Conservation (phyloP, 2,113 vertebrate species). For the Leuciscus idus region DNA sequence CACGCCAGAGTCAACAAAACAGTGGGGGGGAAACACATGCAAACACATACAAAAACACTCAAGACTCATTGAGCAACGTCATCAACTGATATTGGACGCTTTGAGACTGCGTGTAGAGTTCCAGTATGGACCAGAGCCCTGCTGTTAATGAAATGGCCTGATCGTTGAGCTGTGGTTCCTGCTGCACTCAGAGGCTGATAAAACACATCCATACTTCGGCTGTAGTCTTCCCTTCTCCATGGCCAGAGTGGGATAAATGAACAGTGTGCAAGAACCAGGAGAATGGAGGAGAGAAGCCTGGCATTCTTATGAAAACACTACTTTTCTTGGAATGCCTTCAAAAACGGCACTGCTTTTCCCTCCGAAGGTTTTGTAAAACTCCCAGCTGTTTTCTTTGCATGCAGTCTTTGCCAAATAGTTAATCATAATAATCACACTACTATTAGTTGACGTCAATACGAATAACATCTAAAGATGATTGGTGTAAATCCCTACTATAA, state of each 20-base stretch:
- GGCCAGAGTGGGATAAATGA: constrained; percentile 10
- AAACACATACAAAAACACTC: constrained; percentile 18
- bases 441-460: constrained; percentile 69
- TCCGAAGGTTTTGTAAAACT: constrained; percentile 53
- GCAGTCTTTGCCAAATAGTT: constrained; percentile 66
- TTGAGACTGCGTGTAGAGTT: background rate
- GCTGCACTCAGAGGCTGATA: constrained; percentile 5
- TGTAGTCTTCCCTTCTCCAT: background rate
- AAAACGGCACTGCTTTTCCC: constrained; percentile 58
- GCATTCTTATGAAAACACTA: constrained; percentile 48
- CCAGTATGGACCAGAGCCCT: constrained; percentile 43
- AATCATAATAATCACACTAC: constrained; percentile 68
- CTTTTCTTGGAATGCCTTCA: constrained; percentile 64
- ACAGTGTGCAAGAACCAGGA: constrained; percentile 14
- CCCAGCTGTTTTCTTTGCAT: constrained; percentile 68
- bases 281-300: constrained; percentile 17
- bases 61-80: background rate
- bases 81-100: background rate
- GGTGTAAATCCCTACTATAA: constrained; percentile 63
- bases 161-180: constrained; percentile 21
- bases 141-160: constrained; percentile 37
- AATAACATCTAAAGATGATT: constrained; percentile 64
- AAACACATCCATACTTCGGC: constrained; percentile 34
- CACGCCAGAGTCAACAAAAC: background rate
- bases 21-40: background rate